Conservation (phyloP, 2,797 vertebrate genomes). For the Pseudocheirus occidentalis region DNA sequence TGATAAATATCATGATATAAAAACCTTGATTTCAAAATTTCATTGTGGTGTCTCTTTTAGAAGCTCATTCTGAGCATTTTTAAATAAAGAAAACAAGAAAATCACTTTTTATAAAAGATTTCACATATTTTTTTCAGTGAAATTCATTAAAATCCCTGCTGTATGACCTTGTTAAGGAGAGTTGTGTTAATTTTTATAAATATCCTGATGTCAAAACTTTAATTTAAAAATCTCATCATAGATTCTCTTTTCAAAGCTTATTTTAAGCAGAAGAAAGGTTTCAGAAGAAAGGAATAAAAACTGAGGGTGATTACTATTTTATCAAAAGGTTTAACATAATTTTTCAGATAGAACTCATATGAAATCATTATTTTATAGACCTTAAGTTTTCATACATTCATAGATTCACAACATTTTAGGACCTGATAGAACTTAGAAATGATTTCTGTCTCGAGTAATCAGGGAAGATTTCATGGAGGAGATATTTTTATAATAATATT, state of each 20-base stretch:
- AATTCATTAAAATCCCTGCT: neutral
- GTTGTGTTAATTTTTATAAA: neutral
- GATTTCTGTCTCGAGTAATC: neutral
- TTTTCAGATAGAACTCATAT: neutral
- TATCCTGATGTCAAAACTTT: neutral
- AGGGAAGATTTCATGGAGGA: neutral
- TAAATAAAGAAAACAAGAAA: neutral
- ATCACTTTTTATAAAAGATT: neutral
- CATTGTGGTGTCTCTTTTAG: neutral
- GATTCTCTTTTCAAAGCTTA: neutral
- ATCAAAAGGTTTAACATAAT: neutral
- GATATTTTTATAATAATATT: neutral
- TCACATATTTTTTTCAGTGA: neutral
- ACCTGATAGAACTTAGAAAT: neutral
- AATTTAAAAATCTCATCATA: neutral
- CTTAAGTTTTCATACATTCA: neutral
- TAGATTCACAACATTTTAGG: neutral
- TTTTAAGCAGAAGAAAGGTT: neutral
- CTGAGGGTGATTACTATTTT: neutral
- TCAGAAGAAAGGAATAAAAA: neutral
- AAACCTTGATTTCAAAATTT: neutral
- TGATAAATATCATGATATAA: neutral
- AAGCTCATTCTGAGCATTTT: neutral
- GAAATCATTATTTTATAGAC: neutral
- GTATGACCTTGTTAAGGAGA: neutral